Evolutionary conservation across 2,888 invertebrate species (phyloP), one percentile per base, ranked within the genome.

Genomic region (Enchytraeus crypticus): DNA sequence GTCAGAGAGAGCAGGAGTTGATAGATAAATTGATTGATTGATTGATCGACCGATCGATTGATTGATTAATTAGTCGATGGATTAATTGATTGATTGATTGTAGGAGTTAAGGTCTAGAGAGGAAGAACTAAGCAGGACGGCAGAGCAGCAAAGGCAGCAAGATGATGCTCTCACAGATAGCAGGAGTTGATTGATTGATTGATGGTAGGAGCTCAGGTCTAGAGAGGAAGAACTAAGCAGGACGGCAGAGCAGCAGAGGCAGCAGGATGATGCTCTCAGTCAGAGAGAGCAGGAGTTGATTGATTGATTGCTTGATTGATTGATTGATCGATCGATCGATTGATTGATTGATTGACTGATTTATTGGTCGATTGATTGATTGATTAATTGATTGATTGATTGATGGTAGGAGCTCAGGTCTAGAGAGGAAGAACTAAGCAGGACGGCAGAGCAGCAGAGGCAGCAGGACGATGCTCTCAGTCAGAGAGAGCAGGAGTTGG

Each of bases 61-160:
- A n/a, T n/a, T n/a, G n/a, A n/a, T n/a, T n/a, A n/a, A n/a, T n/a
- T n/a, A n/a, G n/a, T n/a, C n/a, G n/a, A n/a, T n/a, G n/a, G n/a
- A n/a, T n/a, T n/a, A n/a, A 53, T 53, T 26, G n/a, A 30, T 53
- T 11, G 2, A 30, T 38, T 38, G 55, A 26, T 11, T 33, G 5
- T 81, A 95, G 95, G 95, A 96, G 83, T 82, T 96, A 80, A 86
- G 92, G 71, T 90, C 89, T 75, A 49, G 92, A 73, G 95, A 96
- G 81, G 93, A 95, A 80, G 91, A 95, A 80, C 82, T 96, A 63
- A 88, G 87, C 2, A 85, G 88, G 67, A 90, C 90, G n/a, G 88
- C 90, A 75, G 83, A 88, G 67, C 87, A 92, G 75, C 95, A 95
- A 79, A 83, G 88, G 70, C 85, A 89, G 71, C 86, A 90, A 75